Percentiles rank a stretch among this genome's conserved stretches.
Conservation (phyloP, 2,888 invertebrate species). For the Isoperla grammatica region DNA sequence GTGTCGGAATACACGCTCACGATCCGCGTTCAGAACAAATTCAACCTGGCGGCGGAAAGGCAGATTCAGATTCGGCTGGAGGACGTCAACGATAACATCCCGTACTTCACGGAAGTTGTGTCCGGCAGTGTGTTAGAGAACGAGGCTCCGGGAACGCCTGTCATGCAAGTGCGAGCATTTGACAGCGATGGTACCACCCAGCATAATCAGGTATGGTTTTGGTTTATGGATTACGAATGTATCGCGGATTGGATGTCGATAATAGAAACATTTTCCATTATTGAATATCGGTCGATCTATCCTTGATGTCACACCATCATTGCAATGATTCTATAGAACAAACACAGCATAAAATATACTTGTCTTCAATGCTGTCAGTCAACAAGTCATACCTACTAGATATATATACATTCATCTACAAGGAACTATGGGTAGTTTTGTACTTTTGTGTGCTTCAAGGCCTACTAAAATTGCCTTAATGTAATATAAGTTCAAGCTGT, state of each 20-base stretch:
- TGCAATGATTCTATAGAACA: no score
- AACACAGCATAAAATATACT: no score
- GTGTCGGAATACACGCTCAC: constrained; percentile 79
- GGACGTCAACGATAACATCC: constrained; percentile 89
- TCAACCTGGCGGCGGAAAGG: constrained; percentile 71
- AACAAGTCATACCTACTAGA: no score
- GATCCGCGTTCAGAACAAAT: constrained; percentile 75
- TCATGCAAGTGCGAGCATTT: constrained; percentile 81
- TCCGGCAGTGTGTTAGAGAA: constrained; percentile 82
- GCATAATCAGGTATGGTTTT: constrained; percentile 59
- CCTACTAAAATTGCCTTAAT: no score
- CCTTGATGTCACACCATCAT: no score
- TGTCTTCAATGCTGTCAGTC: no score
- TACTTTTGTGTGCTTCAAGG: no score
- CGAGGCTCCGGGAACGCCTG: constrained; percentile 73
- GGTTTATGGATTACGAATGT: not conserved
- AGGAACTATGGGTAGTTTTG: no score
- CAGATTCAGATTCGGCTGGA: constrained; percentile 70
- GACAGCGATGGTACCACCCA: constrained; percentile 80
- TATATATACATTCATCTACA: no score
- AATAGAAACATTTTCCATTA: no score
- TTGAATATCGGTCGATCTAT: no score
- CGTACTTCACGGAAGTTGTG: constrained; percentile 73
- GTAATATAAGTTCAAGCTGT: no score
- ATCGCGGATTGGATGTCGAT: not conserved